These are phyloP conservation scores for Canis aureus DNA, from an alignment of 2,113 vertebrate species.

Conservation along the genomic window DNA sequence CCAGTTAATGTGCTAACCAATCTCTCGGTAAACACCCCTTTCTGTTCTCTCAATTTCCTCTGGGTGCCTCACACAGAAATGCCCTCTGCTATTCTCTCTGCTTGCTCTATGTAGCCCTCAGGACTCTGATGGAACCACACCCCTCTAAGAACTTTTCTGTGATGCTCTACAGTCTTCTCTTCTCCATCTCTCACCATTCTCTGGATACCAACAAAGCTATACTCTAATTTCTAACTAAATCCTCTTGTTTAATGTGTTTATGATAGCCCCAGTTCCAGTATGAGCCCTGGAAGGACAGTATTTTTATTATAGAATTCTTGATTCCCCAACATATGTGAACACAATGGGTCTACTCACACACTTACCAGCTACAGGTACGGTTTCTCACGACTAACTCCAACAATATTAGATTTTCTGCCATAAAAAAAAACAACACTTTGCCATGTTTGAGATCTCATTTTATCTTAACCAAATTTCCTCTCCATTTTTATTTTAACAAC, in stretches of 20 bases:
- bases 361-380: fast-evolving
- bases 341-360: background rate
- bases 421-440: background rate
- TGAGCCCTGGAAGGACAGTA: background rate
- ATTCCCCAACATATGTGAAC: background rate
- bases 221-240: background rate
- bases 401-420: no score
- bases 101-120: fast-evolving
- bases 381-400: background rate
- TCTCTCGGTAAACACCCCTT: background rate
- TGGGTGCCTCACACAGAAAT: background rate
- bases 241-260: background rate
- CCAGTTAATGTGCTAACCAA: background rate
- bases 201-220: no score
- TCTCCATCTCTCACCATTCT: background rate
- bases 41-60: no score
- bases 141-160: background rate
- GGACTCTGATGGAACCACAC: background rate
- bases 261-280: background rate
- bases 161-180: no score
- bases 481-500: background rate
- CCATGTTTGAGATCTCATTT: background rate
- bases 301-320: background rate
- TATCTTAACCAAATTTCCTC: background rate
- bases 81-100: background rate